A percentile compares a stretch with the other conserved stretches of the same genome.
Evolutionary conservation across 2,888 invertebrate species (phyloP).

Genomic region (Cynaeus angustus): DNA sequence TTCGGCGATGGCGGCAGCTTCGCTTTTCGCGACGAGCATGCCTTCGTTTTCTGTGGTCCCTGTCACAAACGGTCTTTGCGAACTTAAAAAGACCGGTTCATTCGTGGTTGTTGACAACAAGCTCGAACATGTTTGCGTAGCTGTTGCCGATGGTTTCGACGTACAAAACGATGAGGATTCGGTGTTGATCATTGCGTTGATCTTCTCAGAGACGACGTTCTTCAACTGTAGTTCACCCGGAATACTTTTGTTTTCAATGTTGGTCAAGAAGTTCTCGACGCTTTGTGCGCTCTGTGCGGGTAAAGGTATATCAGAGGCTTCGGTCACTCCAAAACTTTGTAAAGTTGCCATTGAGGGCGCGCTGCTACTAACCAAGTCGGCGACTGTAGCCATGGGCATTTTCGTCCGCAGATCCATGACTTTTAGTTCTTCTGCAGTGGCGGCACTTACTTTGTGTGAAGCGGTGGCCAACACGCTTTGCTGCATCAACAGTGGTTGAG

Average conservation of each 20-base stretch:
- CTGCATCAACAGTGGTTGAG: slow-evolving; percentile 47
- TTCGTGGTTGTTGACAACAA: slow-evolving; percentile 43
- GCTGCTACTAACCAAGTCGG: slow-evolving; percentile 72
- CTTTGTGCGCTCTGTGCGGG: slow-evolving; percentile 76
- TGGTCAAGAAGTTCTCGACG: slow-evolving; percentile 76
- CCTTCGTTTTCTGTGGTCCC: slow-evolving; percentile 57
- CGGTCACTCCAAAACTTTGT: slow-evolving; percentile 72
- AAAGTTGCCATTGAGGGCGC: slow-evolving; percentile 75
- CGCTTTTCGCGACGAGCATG: slow-evolving; percentile 64
- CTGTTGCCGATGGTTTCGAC: slow-evolving; percentile 43
- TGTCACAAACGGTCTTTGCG: slow-evolving; percentile 58
- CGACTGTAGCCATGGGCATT: slow-evolving; percentile 73
- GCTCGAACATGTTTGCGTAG: slow-evolving; percentile 18
- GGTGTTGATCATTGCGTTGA: slow-evolving; percentile 53
- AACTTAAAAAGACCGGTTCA: slow-evolving; percentile 59
- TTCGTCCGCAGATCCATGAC: slow-evolving; percentile 84
- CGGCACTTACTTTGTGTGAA: slow-evolving; percentile 7
- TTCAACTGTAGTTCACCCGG: slow-evolving; percentile 53
- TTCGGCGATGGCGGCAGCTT: slow-evolving; percentile 63
- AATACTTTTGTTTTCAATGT: slow-evolving; percentile 70
- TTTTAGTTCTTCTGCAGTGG: slow-evolving; percentile 69
- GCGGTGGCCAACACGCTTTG: slow-evolving; percentile 40
- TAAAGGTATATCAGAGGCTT: slow-evolving; percentile 70
- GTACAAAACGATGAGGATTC: slow-evolving; percentile 45
- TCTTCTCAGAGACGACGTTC: slow-evolving; percentile 53